Evolutionary conservation across 2,113 vertebrate genomes (phyloP).

Genomic region (Callipepla californica): DNA sequence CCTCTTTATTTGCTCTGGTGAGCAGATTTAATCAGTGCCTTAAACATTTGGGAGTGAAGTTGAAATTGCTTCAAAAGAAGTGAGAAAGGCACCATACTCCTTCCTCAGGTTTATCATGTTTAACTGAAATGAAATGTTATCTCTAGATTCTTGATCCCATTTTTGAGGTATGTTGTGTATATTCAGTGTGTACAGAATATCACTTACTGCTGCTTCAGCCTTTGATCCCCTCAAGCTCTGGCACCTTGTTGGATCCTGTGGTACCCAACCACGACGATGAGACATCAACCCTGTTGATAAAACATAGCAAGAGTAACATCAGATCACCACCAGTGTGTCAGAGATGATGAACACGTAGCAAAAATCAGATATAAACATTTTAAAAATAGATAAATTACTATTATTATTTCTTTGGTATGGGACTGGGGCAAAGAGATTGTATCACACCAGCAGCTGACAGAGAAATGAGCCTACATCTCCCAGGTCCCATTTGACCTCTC

Average conservation of each 20-base stretch:
- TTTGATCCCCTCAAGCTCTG: not conserved
- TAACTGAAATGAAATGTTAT: not conserved
- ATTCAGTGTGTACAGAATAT: not conserved
- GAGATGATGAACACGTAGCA: not conserved
- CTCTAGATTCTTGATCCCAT: not conserved
- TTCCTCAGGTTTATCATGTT: not conserved
- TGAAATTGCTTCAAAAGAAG: not conserved
- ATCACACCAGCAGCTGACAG: not conserved
- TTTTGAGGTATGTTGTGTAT: not conserved
- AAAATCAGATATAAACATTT: conserved; percentile 4
- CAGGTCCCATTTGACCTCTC: not conserved
- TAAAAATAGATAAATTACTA: not conserved
- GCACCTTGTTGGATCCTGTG: not conserved
- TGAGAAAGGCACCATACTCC: not conserved
- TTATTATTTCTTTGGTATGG: not conserved
- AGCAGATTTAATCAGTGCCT: not conserved
- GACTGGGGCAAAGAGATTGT: not conserved
- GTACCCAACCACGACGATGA: not conserved
- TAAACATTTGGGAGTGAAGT: not conserved
- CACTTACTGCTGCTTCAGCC: not conserved
- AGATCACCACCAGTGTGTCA: not conserved
- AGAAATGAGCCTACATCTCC: not conserved
- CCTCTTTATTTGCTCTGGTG: not conserved
- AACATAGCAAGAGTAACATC: not conserved
- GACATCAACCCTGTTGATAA: not conserved